These are phyloP conservation scores for Athene cunicularia DNA, from an alignment of 2,113 vertebrate species.

Conservation along the genomic window DNA sequence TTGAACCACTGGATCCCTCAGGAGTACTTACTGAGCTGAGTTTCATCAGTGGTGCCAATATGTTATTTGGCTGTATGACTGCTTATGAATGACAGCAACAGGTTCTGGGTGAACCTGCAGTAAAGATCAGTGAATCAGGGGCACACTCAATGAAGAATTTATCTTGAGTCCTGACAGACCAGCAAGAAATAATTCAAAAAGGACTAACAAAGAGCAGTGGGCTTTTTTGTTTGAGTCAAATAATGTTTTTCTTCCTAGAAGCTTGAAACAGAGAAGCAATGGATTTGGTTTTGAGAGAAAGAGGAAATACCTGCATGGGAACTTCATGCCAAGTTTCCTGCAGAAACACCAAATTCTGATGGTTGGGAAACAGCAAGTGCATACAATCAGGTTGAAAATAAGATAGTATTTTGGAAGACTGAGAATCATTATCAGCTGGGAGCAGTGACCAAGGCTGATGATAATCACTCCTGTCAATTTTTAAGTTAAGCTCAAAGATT, in stretches of 20 bases:
- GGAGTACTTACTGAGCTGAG: background rate
- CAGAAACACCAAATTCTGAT: background rate
- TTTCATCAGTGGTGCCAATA: background rate
- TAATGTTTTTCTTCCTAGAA: background rate
- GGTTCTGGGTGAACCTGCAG: background rate
- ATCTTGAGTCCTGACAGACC: background rate
- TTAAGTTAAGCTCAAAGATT: background rate
- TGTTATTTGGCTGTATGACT: background rate
- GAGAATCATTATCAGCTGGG: fast-evolving
- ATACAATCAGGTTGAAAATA: background rate
- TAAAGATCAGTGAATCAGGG: background rate
- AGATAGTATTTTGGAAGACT: background rate
- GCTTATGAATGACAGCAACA: background rate
- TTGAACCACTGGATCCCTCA: background rate
- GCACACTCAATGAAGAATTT: background rate
- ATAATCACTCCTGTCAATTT: background rate
- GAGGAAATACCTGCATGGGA: background rate
- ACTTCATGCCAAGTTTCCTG: background rate
- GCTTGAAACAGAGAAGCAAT: background rate
- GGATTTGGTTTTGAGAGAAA: background rate
- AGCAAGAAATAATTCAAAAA: background rate
- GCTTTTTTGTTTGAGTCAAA: background rate
- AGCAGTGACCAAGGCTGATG: background rate
- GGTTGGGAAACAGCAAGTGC: background rate
- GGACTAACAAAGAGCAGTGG: background rate